Evolutionary conservation across 1,140 invertebrate species (phyloP), one percentile per base, ranked within the genome.

Genomic region (Homalodisca vitripennis): DNA sequence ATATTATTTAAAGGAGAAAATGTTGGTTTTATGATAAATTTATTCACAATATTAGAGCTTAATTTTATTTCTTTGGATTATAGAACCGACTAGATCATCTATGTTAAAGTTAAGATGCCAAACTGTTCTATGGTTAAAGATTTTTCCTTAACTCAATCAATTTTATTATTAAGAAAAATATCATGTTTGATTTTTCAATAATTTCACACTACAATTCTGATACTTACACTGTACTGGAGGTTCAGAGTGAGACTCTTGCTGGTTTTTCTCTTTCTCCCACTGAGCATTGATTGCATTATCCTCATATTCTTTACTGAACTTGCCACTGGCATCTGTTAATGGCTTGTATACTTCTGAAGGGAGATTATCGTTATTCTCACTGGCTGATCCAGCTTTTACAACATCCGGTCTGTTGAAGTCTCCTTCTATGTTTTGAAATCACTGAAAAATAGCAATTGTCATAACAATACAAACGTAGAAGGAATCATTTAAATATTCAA

Each of bases 381-480:
- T 66, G 17, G 60, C 26, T 17, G 69, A 66, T 34, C 64, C 67
- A 68, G 67, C 67, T 10, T 64, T 57, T 14, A 64, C 62, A 30
- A 67, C 65, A 69, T 65, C 69, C 3, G 51, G 30, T 31, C 64
- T 65, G 17, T 71, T 53, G 47, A 47, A 66, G 22, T 69, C 65
- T 20, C 30, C 32, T 14, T 71, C 72, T 22, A 51, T 22, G 60
- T 14, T 55, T 73, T 69, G 70, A 66, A 71, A 32, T 67, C 67
- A 71, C 68, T 68, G 60, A 6, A 73, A 70, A 20, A 68, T 14
- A 70, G n/a, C n/a, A n/a, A n/a, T n/a, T n/a, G n/a, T n/a, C n/a
- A n/a, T n/a, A n/a, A n/a, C n/a, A n/a, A n/a, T n/a, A n/a, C n/a
- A n/a, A n/a, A n/a, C n/a, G n/a, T n/a, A n/a, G n/a, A n/a, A n/a